Conservation (phyloP, 2,888 invertebrate species). For the Thymelicus sylvestris region DNA sequence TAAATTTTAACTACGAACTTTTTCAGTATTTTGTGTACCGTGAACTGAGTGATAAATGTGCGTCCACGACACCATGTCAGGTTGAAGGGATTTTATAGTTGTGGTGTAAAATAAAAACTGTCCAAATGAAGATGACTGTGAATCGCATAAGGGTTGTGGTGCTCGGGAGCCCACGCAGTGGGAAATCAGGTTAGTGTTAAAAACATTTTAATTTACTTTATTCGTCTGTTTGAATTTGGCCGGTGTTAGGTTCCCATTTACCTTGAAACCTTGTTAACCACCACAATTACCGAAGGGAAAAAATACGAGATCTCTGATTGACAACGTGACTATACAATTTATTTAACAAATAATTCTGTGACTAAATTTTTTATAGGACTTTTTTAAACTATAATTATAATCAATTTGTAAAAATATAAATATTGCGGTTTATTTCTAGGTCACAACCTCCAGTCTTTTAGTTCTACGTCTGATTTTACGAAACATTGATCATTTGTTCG, state of each 20-base stretch:
- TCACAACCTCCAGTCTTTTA: no score
- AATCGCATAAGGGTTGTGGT: conserved; percentile 92
- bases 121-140: conserved; percentile 89
- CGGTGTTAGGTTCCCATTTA: conserved; percentile 20
- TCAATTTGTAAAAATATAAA: no score
- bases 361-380: no score
- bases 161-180: conserved; percentile 90
- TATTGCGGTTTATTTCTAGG: no score
- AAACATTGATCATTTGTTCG: no score
- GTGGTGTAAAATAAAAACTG: conserved; percentile 57
- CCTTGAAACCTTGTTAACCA: conserved; percentile 23
- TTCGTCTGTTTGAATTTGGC: conserved; percentile 11
- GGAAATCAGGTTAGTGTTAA: conserved; percentile 89
- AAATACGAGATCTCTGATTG: conserved; percentile 20
- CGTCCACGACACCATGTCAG: conserved; percentile 54
- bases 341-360: no score
- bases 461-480: no score
- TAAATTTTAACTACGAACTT: conserved; percentile 50
- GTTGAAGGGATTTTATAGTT: conserved; percentile 57
- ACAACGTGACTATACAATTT: not conserved
- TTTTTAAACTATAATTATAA: no score
- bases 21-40: conserved; percentile 54
- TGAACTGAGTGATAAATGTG: conserved; percentile 63
- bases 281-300: conserved; percentile 24
- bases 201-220: not conserved